phyloP scores from a whole-genome alignment of 2,113 vertebrate species.

The Leucopternis melanops region DNA sequence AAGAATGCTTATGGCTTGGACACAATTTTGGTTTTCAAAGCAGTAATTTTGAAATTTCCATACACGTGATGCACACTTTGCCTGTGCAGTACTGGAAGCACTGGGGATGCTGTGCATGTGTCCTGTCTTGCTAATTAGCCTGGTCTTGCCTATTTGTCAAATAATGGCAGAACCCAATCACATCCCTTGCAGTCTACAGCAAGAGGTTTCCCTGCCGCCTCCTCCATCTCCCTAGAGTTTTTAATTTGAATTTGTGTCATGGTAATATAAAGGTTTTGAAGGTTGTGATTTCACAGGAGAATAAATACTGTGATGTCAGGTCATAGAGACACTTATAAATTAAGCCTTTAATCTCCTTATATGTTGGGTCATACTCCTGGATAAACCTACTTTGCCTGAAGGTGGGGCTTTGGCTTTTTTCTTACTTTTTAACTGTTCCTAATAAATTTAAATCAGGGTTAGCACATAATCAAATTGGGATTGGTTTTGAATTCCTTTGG shows the following conservation, averaged over 20 bases:
- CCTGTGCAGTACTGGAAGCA: not conserved
- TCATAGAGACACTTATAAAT: constrained; percentile 14
- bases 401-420: not conserved
- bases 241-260: not conserved
- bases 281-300: not conserved
- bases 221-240: not conserved
- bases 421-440: not conserved
- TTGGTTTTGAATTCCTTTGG: not conserved
- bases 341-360: constrained; percentile 53
- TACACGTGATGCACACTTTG: accelerated
- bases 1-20: not conserved
- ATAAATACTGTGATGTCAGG: not conserved
- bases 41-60: not conserved
- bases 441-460: not conserved
- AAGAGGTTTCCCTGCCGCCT: not conserved
- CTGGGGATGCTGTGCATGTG: not conserved
- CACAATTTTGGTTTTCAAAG: not conserved
- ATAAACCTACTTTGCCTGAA: not conserved
- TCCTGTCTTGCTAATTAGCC: not conserved
- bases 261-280: not conserved
- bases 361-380: not conserved
- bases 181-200: not conserved
- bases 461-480: not conserved
- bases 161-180: not conserved
- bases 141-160: not conserved